Conservation (phyloP, 2,797 vertebrate genomes). For the Malacoctenus gilli region DNA sequence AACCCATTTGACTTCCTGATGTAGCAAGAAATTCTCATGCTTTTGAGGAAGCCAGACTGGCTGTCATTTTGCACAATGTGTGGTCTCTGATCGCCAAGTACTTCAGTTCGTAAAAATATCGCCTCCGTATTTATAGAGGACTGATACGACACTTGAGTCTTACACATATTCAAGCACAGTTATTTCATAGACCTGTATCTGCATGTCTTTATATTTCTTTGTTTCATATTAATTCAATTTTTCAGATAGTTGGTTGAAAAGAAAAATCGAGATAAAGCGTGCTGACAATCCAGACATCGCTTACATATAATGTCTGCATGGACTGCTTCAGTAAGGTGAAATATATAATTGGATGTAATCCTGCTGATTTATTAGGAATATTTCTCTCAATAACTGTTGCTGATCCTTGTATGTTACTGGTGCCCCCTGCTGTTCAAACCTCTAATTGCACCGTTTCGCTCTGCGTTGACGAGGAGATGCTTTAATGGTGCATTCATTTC, state of each 20-base stretch:
- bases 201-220: too few relatives aligned
- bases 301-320: conserved; percentile 14
- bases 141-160: conserved; percentile 1
- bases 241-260: too few relatives aligned
- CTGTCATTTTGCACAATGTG: conserved; percentile 46
- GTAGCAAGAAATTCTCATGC: conserved; percentile 42
- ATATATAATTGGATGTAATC: conserved; percentile 22
- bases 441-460: conserved; percentile 10
- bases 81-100: conserved; percentile 34
- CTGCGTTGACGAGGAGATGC: too few relatives aligned
- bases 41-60: conserved; percentile 27
- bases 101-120: conserved; percentile 33
- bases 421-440: conserved; percentile 77
- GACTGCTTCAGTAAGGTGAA: conserved; percentile 7
- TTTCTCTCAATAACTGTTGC: conserved; percentile 26
- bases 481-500: too few relatives aligned
- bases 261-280: conserved; percentile 1
- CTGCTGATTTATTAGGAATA: conserved; percentile 30
- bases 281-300: not conserved
- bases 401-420: conserved; percentile 58
- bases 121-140: conserved; percentile 13
- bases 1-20: conserved; percentile 57
- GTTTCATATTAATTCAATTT: too few relatives aligned
- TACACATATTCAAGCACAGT: not conserved
- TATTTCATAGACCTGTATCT: too few relatives aligned